Base-by-base conservation (phyloP, 2,113 vertebrate species). In the Danio rerio region DNA sequence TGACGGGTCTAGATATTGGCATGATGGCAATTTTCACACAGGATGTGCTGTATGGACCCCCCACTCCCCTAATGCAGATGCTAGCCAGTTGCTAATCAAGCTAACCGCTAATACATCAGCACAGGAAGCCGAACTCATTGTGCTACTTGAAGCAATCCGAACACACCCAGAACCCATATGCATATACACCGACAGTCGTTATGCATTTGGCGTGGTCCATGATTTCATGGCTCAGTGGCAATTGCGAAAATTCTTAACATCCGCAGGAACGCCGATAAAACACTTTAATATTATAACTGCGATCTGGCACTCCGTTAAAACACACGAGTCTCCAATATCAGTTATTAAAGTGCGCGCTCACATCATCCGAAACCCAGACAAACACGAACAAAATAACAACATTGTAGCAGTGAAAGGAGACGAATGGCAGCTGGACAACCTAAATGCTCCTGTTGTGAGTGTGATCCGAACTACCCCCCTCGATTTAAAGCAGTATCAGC, bases 41-140 rank as follows among this genome's bases (percentile, higher is more conserved):
- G 63, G 63, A 5, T 43, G 63, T 66, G 63, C 63, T 15, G 15
- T 66, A 3, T 66, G 63, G 63, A 2, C 12, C 8, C 80, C n/a
- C 0, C 58, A 75, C 5, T 5, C 10, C 7, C 13, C 58, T 3
- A 13, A 59, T 5, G 7, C 70, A 75, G 47, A 65, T 13, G 20
- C 4, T 12, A 12, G 62, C 0, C 45, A 47, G 5, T 4, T 45
- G 11, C 5, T 82, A 6, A 4, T 82, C 5, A 74, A 76, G 66
- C 9, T 82, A 4, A 47, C 59, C 3, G 1, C 81, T 12, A n/a
- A 20, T 5, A 75, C 55, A n/a, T 82, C 81, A 0, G 53, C 72
- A 5, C 72, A 83, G 9, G 49, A 77, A 77, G 81, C 81, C 6
- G 71, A 82, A 56, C 81, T 76, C 1, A 10, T 68, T 3, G 81